Conservation (phyloP, 2,797 vertebrate species). For the Protosalanx chinensis region DNA sequence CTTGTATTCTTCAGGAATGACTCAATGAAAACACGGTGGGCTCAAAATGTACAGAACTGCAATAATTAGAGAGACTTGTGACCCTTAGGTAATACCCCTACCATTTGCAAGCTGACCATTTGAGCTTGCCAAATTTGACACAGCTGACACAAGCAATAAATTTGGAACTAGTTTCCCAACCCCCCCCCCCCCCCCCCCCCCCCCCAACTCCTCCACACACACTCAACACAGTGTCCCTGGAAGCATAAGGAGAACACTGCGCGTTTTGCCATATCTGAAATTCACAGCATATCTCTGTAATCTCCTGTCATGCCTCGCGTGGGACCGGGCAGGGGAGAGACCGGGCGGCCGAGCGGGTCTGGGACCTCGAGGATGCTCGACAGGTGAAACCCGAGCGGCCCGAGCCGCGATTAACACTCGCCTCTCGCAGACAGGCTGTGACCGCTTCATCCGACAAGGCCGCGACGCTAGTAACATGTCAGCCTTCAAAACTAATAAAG, state of each 20-base stretch:
- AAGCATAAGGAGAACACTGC: background rate
- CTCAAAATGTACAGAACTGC: constrained; percentile 50
- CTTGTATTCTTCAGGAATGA: background rate
- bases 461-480: constrained; percentile 50
- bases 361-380: constrained; percentile 34
- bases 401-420: constrained; percentile 58
- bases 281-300: background rate
- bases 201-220: constrained; percentile 43
- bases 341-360: constrained; percentile 52
- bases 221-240: constrained; percentile 24
- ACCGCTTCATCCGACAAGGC: constrained; percentile 50
- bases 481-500: constrained; percentile 60
- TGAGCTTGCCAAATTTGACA: constrained; percentile 81
- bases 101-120: constrained; percentile 82
- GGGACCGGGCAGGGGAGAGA: background rate
- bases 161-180: constrained; percentile 73
- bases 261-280: background rate
- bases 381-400: constrained; percentile 60
- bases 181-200: constrained; percentile 67
- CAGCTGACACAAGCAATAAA: constrained; percentile 81
- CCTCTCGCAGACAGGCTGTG: constrained; percentile 52
- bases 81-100: constrained; percentile 68
- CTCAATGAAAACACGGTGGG: constrained; percentile 15
- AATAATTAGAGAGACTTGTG: constrained; percentile 64
- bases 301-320: too few species aligned